These are phyloP conservation scores for Amia ocellicauda DNA, from an alignment of 2,113 vertebrate genomes.

Conservation along the genomic window DNA sequence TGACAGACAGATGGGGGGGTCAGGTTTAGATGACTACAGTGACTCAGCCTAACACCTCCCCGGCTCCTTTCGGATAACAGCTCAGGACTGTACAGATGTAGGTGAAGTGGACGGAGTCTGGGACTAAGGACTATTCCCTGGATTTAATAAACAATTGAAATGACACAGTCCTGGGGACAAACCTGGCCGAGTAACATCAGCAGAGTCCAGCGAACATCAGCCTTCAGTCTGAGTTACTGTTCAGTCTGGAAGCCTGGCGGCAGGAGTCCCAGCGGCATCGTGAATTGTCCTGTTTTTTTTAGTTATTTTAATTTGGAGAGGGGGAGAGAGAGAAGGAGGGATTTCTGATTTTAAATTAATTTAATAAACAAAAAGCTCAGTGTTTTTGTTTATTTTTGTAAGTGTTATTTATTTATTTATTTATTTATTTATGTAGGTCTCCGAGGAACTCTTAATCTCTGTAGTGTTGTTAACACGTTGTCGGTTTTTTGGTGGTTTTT, in stretches of 20 bases:
- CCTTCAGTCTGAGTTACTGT: slow-evolving; percentile 19
- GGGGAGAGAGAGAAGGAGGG: no score
- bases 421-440: no score
- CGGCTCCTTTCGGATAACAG: background rate
- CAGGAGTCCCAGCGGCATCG: background rate
- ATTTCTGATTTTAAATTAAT: no score
- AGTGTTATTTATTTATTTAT: no score
- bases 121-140: slow-evolving; percentile 67
- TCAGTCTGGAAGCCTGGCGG: background rate
- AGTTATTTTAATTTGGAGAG: no score
- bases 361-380: no score
- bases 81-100: slow-evolving; percentile 51
- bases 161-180: slow-evolving; percentile 61
- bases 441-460: no score
- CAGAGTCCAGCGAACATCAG: slow-evolving; percentile 22
- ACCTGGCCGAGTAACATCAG: slow-evolving; percentile 53
- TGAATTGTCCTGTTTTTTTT: no score
- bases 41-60: slow-evolving; percentile 54
- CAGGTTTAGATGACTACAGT: slow-evolving; percentile 40
- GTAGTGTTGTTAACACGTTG: no score
- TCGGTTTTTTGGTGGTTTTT: no score
- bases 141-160: slow-evolving; percentile 64
- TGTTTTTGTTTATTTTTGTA: no score
- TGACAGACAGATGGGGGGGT: slow-evolving; percentile 48
- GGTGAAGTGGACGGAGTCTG: slow-evolving; percentile 16